These are phyloP conservation scores for Lanius collurio DNA, from an alignment of 2,113 vertebrate species.

Conservation along the genomic window DNA sequence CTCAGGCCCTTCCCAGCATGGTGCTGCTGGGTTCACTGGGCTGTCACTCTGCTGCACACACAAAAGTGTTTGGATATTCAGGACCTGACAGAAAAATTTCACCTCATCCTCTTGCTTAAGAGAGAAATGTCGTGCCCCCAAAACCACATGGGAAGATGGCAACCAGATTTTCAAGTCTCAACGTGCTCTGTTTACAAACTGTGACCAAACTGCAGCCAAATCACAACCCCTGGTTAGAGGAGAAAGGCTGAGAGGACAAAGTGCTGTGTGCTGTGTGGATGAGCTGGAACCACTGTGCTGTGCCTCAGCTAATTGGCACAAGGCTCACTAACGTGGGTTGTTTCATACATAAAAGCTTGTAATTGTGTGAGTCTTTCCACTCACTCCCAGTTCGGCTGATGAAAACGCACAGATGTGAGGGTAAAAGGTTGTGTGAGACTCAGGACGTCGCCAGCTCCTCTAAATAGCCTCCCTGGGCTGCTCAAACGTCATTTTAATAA, in stretches of 20 bases:
- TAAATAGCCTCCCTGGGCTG: neutral
- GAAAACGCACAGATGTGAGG: conserved; percentile 22
- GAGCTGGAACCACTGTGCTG: neutral
- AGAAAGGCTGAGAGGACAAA: neutral
- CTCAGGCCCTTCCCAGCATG: fast-evolving
- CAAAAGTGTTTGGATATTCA: neutral
- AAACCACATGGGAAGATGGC: neutral
- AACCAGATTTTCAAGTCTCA: neutral
- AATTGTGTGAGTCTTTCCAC: conserved; percentile 21
- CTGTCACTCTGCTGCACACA: neutral
- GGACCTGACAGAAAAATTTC: neutral
- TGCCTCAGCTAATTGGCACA: conserved; percentile 34
- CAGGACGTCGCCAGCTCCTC: conserved; percentile 6
- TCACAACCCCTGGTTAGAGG: neutral
- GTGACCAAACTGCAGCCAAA: neutral
- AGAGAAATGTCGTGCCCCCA: neutral
- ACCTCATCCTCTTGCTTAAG: neutral
- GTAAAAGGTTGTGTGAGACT: conserved; percentile 32
- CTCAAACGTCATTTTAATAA: neutral
- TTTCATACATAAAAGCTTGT: neutral
- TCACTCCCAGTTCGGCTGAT: neutral
- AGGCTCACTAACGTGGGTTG: neutral
- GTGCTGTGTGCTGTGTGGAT: neutral
- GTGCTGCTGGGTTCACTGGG: neutral
- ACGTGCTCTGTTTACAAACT: neutral